phyloP scores from a whole-genome alignment of 1,140 invertebrate genomes.

The Pseudomyrmex cubaensis region DNA sequence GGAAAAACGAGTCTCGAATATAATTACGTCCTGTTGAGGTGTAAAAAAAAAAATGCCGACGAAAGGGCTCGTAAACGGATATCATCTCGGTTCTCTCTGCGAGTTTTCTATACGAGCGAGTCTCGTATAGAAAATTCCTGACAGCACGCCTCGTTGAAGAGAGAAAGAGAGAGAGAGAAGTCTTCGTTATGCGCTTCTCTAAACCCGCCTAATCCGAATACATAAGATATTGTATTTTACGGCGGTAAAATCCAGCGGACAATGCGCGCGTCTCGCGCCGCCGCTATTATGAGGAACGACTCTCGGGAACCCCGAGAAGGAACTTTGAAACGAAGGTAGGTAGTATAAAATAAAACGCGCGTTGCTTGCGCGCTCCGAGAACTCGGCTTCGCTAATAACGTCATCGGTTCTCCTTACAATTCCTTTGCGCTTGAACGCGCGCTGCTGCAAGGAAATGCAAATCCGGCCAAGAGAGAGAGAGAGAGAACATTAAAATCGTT shows the following conservation, averaged over 20 bases:
- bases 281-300: conserved; percentile 33
- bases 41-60: not conserved
- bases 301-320: not conserved
- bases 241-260: conserved; percentile 63
- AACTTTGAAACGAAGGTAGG: not conserved
- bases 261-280: conserved; percentile 48
- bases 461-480: not conserved
- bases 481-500: conserved; percentile 15
- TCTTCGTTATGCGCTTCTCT: conserved; percentile 58
- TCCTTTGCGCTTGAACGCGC: conserved; percentile 49
- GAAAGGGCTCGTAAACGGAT: conserved; percentile 46
- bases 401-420: conserved; percentile 34
- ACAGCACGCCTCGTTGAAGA: conserved; percentile 51
- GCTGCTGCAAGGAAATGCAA: conserved; percentile 26
- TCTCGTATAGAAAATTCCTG: not conserved
- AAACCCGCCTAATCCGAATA: conserved; percentile 67
- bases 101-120: conserved; percentile 20
- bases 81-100: conserved; percentile 6
- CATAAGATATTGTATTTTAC: conserved; percentile 72
- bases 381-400: conserved; percentile 28
- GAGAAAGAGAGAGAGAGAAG: not conserved
- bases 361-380: not conserved
- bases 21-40: conserved; percentile 25
- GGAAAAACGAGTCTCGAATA: conserved; percentile 11
- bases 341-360: conserved; percentile 20